Percentiles rank a stretch among this genome's conserved stretches.
phyloP scores from a whole-genome alignment of 2,797 vertebrate genomes.

The Artibeus jamaicensis region DNA sequence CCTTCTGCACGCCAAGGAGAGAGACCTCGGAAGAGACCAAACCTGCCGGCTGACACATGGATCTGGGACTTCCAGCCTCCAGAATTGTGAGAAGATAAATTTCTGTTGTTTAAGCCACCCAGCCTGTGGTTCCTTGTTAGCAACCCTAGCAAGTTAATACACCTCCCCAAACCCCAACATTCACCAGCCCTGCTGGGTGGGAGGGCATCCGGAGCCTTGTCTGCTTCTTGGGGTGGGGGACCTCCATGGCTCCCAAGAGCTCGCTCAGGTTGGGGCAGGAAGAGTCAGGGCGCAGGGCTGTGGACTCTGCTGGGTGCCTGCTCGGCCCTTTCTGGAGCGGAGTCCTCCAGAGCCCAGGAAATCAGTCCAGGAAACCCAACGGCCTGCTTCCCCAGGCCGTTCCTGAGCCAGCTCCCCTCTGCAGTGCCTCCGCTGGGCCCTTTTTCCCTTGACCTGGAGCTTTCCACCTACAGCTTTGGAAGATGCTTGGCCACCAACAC shows the following conservation, averaged over 20 bases:
- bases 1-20: neutral
- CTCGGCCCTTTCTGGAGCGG: neutral
- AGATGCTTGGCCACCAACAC: accelerated
- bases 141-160: neutral
- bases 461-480: neutral
- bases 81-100: neutral
- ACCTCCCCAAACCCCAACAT: accelerated
- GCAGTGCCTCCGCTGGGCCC: neutral
- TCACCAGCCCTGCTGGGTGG: too few relatives aligned
- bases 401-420: neutral
- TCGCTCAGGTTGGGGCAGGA: accelerated
- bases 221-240: too few relatives aligned
- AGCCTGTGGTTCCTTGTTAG: neutral
- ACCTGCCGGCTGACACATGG: too few relatives aligned
- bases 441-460: neutral
- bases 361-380: accelerated
- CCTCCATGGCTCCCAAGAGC: accelerated
- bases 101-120: neutral
- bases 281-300: accelerated
- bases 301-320: neutral
- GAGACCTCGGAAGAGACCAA: neutral
- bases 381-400: neutral
- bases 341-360: neutral
- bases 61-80: neutral
- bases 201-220: neutral